Evolutionary conservation across 2,888 invertebrate genomes (phyloP).

Genomic region (Chloroclystis v-ata): DNA sequence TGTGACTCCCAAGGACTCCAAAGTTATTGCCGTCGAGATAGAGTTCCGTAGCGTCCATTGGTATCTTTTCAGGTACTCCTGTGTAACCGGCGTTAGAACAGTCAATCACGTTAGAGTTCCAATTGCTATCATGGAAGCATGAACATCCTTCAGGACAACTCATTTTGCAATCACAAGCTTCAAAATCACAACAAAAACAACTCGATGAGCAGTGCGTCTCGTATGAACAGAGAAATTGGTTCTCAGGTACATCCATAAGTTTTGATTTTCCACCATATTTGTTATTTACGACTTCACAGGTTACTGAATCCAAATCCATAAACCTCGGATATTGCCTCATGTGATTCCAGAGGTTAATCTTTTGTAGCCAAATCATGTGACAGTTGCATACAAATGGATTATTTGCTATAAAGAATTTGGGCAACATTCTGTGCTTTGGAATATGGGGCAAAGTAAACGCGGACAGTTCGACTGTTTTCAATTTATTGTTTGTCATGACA

Average conservation of each 20-base stretch:
- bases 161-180: slow-evolving; percentile 94
- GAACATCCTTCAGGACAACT: slow-evolving; percentile 90
- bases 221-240: slow-evolving; percentile 89
- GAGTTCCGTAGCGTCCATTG: slow-evolving; percentile 92
- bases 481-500: slow-evolving; percentile 85
- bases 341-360: slow-evolving; percentile 85
- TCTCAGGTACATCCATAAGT: slow-evolving; percentile 82
- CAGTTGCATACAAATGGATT: slow-evolving; percentile 93
- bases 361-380: slow-evolving; percentile 90
- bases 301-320: slow-evolving; percentile 85
- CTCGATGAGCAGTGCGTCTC: slow-evolving; percentile 89
- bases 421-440: slow-evolving; percentile 81
- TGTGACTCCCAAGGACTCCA: slow-evolving; percentile 85
- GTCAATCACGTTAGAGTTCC: slow-evolving; percentile 90
- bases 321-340: slow-evolving; percentile 86
- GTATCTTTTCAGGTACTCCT: slow-evolving; percentile 85
- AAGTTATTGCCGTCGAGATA: slow-evolving; percentile 90
- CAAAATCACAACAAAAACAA: slow-evolving; percentile 92
- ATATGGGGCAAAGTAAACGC: slow-evolving; percentile 84
- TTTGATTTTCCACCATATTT: slow-evolving; percentile 81
- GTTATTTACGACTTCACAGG: slow-evolving; percentile 84
- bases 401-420: slow-evolving; percentile 87
- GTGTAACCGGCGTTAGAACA: slow-evolving; percentile 86
- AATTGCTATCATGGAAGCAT: slow-evolving; percentile 90
- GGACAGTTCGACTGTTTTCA: slow-evolving; percentile 84